Base-by-base conservation (phyloP, 2,797 vertebrate species). In the Coregonus ussuriensis region DNA sequence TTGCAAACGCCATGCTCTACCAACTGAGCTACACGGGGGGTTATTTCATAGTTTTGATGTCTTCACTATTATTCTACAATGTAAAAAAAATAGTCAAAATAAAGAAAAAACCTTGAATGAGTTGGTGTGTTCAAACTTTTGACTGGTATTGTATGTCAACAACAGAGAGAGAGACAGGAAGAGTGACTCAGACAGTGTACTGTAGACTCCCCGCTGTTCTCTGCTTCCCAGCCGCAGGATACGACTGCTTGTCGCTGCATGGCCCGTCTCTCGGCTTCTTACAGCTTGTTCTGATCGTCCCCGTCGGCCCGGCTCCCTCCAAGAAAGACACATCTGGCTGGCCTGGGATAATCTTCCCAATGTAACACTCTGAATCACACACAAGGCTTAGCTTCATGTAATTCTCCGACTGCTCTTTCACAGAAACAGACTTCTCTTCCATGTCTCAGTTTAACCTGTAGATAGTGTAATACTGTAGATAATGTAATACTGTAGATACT, bases 311-410 rank as follows among this genome's bases (percentile, higher is more conserved):
- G 81, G 79, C 77, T 88, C 81, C 82, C 84, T 87, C 79, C 56
- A 83, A 87, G 86, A 91, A 87, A 91, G 85, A 89, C 90, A 91
- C 93, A 93, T 93, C 92, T 92, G 92, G 90, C 91, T 92, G 92
- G 90, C 86, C 82, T 77, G 67, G 88, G 90, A 91, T 93, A 92
- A 92, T 93, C 87, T 87, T 86, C 82, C 90, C 84, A 88, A 84
- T 90, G 85, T 91, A 80, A 72, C 83, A 85, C 83, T 86, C 86
- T 89, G 84, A 91, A 91, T 91, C 90, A 85, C 91, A 93, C 90
- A 87, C 91, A 91, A 91, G 88, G 89, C 92, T 88, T 77, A 81
- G 86, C 85, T 90, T 79, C 75, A 79, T 91, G 89, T 91, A 88
- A 91, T 92, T 90, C 86, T 82, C 82, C 29, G 75, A 84, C 87